Conservation (phyloP, 2,888 invertebrate species). For the Epiblema foenella region DNA sequence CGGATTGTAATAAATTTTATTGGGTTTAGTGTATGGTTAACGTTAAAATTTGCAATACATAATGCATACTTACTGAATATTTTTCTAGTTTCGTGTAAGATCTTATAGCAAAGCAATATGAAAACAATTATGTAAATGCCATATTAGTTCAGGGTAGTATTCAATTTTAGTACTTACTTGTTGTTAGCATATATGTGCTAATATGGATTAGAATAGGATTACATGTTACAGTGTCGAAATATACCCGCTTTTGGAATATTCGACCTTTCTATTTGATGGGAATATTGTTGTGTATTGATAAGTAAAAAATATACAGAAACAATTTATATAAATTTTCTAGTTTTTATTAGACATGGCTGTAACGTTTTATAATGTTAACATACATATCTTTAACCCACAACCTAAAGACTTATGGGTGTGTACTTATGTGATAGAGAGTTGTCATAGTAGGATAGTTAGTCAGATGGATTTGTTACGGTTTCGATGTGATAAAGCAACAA, state of each 20-base stretch:
- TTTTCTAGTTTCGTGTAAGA: background rate
- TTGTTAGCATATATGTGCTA: background rate
- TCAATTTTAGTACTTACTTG: background rate
- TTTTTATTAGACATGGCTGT: background rate
- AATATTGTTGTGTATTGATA: background rate
- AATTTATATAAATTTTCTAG: no score
- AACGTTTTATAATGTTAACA: slow-evolving; percentile 14
- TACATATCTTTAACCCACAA: slow-evolving; percentile 28
- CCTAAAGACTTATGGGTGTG: slow-evolving; percentile 28
- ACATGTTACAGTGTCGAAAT: background rate
- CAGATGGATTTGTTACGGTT: background rate
- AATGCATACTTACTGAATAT: slow-evolving; percentile 11
- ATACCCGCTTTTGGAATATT: background rate
- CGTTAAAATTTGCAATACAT: background rate
- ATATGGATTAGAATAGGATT: background rate
- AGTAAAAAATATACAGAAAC: background rate
- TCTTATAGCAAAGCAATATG: slow-evolving; percentile 1
- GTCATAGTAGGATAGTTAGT: slow-evolving; percentile 26
- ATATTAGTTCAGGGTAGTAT: background rate
- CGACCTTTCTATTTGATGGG: background rate
- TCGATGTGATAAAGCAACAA: background rate
- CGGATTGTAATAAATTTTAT: background rate
- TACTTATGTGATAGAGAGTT: slow-evolving; percentile 35
- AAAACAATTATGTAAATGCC: slow-evolving; percentile 13
- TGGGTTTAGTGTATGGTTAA: background rate